phyloP scores from a whole-genome alignment of 2,113 vertebrate genomes.

The Microcebus murinus region DNA sequence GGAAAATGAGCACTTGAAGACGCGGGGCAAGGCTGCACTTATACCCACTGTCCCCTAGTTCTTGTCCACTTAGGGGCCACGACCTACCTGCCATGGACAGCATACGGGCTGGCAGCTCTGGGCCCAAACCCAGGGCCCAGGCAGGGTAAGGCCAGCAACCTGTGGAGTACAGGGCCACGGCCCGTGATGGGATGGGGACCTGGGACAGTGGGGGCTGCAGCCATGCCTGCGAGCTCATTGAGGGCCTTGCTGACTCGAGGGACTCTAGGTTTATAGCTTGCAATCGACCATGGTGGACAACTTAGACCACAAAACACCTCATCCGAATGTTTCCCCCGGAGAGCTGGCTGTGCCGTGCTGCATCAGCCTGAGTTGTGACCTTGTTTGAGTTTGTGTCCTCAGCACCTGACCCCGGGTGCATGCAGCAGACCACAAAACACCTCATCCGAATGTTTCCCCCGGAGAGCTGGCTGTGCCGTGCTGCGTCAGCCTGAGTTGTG shows the following conservation, averaged over 20 bases:
- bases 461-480: background rate
- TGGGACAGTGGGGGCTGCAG: accelerated
- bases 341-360: background rate
- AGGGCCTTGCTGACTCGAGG: too few species aligned
- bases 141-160: background rate
- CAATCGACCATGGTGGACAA: background rate
- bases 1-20: background rate
- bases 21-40: accelerated
- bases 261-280: background rate
- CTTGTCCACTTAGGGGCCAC: background rate
- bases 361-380: background rate
- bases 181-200: background rate
- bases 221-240: accelerated
- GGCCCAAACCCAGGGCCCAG: background rate
- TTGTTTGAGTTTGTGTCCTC: background rate
- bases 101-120: background rate
- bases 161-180: background rate
- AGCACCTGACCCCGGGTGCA: accelerated
- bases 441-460: too few species aligned
- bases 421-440: accelerated
- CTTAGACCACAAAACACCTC: background rate
- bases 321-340: background rate
- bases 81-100: background rate
- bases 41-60: too few species aligned
- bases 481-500: background rate